Evolutionary conservation across 2,888 invertebrate species (phyloP).

Genomic region (Flexamia atlantica): DNA sequence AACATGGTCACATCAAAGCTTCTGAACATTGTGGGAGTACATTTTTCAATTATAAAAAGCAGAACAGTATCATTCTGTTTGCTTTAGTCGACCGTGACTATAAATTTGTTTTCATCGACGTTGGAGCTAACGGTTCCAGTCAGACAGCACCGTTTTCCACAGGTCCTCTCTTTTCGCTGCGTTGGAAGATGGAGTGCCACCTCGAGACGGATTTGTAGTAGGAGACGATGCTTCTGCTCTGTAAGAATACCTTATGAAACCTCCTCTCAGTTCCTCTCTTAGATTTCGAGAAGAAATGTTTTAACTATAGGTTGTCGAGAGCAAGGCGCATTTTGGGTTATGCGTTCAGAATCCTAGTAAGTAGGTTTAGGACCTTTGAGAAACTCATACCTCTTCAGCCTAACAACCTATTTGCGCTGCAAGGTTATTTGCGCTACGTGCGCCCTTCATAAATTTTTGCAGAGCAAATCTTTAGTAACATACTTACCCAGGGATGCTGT

Average conservation of each 20-base stretch:
- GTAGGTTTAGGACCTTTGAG: conserved; percentile 67
- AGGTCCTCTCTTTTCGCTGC: conserved; percentile 19
- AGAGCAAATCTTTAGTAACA: background rate
- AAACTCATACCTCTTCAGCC: conserved; percentile 66
- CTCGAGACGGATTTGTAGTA: conserved; percentile 63
- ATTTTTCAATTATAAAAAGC: conserved; percentile 50
- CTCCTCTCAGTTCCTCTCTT: conserved; percentile 64
- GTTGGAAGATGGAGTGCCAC: conserved; percentile 30
- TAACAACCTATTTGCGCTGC: conserved; percentile 59
- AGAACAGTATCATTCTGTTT: conserved; percentile 42
- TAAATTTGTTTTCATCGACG: conserved; percentile 47
- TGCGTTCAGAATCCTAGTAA: conserved; percentile 68
- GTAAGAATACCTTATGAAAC: conserved; percentile 68
- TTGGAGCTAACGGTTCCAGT: conserved; percentile 50
- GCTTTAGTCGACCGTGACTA: conserved; percentile 45
- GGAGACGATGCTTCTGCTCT: conserved; percentile 70
- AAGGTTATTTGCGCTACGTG: no score
- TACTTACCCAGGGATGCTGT: conserved; percentile 43
- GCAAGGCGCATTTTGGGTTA: conserved; percentile 64
- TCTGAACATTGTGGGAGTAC: no score
- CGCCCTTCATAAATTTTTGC: conserved; percentile 51
- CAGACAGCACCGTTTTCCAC: conserved; percentile 44
- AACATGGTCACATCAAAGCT: no score
- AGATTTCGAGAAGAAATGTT: conserved; percentile 61
- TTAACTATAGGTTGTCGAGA: conserved; percentile 68